phyloP scores from a whole-genome alignment of 2,888 invertebrate genomes.

The Petrophora chlorosata region DNA sequence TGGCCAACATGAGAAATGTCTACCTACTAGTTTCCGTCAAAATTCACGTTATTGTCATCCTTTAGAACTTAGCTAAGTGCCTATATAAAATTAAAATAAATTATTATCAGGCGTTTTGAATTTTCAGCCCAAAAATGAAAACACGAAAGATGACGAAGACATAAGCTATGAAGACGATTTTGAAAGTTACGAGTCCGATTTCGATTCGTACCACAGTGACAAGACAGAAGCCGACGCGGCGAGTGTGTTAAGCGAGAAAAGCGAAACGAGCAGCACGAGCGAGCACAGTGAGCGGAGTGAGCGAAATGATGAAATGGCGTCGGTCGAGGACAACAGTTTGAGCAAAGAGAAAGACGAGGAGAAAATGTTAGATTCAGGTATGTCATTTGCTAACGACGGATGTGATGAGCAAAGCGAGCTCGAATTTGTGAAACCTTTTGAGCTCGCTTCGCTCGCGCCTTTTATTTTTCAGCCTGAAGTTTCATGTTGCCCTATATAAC shows the following conservation, averaged over 20 bases:
- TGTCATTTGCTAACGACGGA: too few relatives aligned
- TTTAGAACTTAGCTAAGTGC: too few relatives aligned
- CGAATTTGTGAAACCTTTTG: too few relatives aligned
- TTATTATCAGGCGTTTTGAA: too few relatives aligned
- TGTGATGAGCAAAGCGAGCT: too few relatives aligned
- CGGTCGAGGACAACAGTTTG: slow-evolving; percentile 22
- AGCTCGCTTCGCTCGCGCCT: too few relatives aligned
- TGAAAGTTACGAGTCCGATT: slow-evolving; percentile 79
- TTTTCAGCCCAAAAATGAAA: slow-evolving; percentile 40
- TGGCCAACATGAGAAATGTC: too few relatives aligned
- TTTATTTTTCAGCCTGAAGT: too few relatives aligned
- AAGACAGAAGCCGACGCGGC: slow-evolving; percentile 9
- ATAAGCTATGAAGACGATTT: slow-evolving; percentile 79
- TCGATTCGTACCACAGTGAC: slow-evolving; percentile 71
- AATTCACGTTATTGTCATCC: too few relatives aligned
- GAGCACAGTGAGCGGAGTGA: slow-evolving; percentile 21
- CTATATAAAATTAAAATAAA: too few relatives aligned
- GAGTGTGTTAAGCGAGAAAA: slow-evolving; percentile 19
- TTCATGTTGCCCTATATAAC: too few relatives aligned
- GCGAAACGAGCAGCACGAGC: slow-evolving; percentile 12
- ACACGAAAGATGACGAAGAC: slow-evolving; percentile 65
- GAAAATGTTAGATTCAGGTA: slow-evolving; percentile 74
- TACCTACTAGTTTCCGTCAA: too few relatives aligned
- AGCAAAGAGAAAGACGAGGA: slow-evolving; percentile 67
- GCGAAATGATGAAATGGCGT: slow-evolving; percentile 14